phyloP scores from a whole-genome alignment of 2,888 invertebrate genomes.

The Caenorhabditis parvicauda region DNA sequence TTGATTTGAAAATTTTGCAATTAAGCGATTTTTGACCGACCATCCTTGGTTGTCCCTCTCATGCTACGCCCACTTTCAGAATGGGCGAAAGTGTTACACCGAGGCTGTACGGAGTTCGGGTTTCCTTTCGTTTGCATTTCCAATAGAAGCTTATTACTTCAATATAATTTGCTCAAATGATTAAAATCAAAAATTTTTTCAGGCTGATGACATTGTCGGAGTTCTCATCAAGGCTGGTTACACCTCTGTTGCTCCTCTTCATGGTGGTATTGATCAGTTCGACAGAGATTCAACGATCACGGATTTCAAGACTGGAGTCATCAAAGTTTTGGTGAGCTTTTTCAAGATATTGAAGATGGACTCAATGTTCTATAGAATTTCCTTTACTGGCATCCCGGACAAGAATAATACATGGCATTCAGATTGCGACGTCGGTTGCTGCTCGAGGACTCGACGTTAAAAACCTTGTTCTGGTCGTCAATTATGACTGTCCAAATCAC shows the following conservation, averaged over 20 bases:
- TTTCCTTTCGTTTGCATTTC: not conserved
- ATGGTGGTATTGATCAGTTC: constrained; percentile 98
- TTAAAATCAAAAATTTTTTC: not conserved
- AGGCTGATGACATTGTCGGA: constrained; percentile 71
- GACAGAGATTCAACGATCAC: constrained; percentile 95
- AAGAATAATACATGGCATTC: constrained; percentile 11
- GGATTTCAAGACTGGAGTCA: constrained; percentile 92
- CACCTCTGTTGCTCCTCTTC: constrained; percentile 85
- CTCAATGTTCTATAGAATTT: not conserved
- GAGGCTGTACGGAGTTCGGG: too few species aligned
- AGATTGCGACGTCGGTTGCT: constrained; percentile 93
- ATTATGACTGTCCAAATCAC: constrained; percentile 98
- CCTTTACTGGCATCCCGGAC: too few species aligned
- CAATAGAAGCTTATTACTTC: too few species aligned
- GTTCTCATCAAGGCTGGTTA: constrained; percentile 95
- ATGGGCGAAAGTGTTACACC: too few species aligned
- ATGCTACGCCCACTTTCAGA: too few species aligned
- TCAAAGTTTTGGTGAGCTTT: constrained; percentile 75
- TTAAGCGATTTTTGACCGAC: too few species aligned
- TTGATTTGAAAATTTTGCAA: too few species aligned
- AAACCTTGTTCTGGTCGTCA: constrained; percentile 91
- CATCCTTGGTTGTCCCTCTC: too few species aligned
- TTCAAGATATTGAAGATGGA: not conserved
- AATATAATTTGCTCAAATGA: not conserved
- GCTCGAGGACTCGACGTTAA: constrained; percentile 98